phyloP scores from a whole-genome alignment of 2,113 vertebrate species.

The Poicephalus gulielmi region DNA sequence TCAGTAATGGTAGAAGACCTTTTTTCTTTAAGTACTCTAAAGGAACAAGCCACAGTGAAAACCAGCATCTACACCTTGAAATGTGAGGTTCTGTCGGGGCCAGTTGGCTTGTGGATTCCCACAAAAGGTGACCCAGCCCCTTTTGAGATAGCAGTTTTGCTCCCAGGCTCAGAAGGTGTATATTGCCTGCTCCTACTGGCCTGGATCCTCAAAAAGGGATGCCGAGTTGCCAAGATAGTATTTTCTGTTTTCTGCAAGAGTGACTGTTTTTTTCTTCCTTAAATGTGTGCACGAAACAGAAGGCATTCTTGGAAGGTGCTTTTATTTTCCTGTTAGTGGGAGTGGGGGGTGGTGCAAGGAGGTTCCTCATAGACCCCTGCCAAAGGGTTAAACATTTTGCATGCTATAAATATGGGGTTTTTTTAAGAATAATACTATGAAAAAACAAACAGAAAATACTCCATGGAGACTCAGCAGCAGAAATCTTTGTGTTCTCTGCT shows the following conservation, averaged over 20 bases:
- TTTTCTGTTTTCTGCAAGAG: neutral
- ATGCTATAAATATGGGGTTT: neutral
- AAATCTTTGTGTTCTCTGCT: neutral
- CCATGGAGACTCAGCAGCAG: neutral
- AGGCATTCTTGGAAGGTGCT: neutral
- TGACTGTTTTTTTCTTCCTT: neutral
- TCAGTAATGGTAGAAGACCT: neutral
- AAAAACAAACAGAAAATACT: neutral
- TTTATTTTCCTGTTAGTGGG: neutral
- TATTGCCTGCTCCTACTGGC: neutral
- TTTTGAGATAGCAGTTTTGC: neutral
- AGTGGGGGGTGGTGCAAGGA: neutral
- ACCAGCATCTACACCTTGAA: neutral
- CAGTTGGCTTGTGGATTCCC: neutral
- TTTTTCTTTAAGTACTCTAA: neutral
- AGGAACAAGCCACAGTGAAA: neutral
- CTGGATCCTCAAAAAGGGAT: neutral
- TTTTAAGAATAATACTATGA: neutral
- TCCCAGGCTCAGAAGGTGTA: neutral
- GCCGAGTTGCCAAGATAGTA: accelerated
- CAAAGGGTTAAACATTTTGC: neutral
- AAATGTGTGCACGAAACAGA: neutral
- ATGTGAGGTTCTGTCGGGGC: neutral
- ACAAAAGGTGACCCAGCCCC: neutral
- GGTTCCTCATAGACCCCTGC: neutral